A percentile compares a stretch with the other conserved stretches of the same genome.
These are phyloP conservation scores for Drosophila murphyi DNA, from an alignment of 1,140 invertebrate species.

Conservation along the genomic window DNA sequence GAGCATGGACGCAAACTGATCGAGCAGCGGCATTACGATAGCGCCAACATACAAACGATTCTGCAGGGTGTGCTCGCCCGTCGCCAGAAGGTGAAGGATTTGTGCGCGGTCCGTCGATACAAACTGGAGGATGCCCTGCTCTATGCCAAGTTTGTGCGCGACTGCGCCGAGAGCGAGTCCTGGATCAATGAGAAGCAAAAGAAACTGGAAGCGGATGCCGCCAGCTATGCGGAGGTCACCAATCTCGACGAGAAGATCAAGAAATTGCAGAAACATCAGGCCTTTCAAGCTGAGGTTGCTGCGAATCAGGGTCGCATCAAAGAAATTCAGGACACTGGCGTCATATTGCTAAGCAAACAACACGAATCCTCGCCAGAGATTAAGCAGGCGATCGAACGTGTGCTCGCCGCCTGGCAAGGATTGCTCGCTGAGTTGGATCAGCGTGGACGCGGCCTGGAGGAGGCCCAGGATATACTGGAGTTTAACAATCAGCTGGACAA, in stretches of 20 bases:
- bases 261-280: constrained; percentile 98
- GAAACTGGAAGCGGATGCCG: constrained; percentile 91
- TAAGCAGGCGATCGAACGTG: constrained; percentile 88
- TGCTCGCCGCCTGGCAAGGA: constrained; percentile 92
- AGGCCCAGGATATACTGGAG: constrained; percentile 98
- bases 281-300: constrained; percentile 97
- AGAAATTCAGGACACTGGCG: constrained; percentile 91
- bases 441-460: constrained; percentile 94
- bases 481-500: constrained; percentile 97
- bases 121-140: constrained; percentile 92
- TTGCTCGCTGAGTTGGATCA: constrained; percentile 92
- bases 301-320: constrained; percentile 95
- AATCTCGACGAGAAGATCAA: constrained; percentile 95
- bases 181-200: constrained; percentile 98
- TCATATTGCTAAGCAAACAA: constrained; percentile 88
- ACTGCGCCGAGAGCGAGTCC: constrained; percentile 93
- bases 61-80: constrained; percentile 90
- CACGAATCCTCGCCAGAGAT: constrained; percentile 91
- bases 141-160: constrained; percentile 95
- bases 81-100: constrained; percentile 89
- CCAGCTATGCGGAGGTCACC: constrained; percentile 88
- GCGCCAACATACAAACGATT: constrained; percentile 91
- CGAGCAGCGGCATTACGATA: constrained; percentile 97
- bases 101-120: constrained; percentile 87
- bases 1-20: constrained; percentile 95